Base-by-base conservation (phyloP, 2,797 vertebrate genomes). In the Periparus ater region DNA sequence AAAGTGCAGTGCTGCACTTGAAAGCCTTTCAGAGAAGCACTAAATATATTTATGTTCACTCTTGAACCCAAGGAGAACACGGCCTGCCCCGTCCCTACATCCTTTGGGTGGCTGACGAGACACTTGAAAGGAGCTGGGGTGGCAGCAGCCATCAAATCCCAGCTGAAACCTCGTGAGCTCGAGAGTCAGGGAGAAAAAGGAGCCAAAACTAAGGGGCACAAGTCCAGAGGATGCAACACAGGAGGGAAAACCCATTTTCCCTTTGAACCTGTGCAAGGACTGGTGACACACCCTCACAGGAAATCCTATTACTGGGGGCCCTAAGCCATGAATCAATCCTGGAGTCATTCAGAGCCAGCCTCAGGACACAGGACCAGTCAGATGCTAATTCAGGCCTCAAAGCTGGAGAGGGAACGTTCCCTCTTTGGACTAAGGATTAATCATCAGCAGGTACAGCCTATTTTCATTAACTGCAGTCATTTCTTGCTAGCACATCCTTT, bases 151-250 rank as follows among this genome's bases (percentile, higher is more conserved):
- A 29, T 6, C 54, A 34, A 53, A 74, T 1, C 36, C 45, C 86
- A 68, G 44, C 26, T 25, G 53, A 51, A 85, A 27, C 7, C 53
- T 38, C 16, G 1, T 0, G 1, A 17, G 66, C 5, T 4, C 0
- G 0, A 38, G 1, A 45, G 42, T 3, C 27, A 15, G 34, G 29
- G 5, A 54, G 30, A 25, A 74, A 45, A 67, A 32, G 4, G 4
- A 72, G 23, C 27, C 50, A 54, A 50, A 82, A 34, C 18, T 50
- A 45, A 66, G 36, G 18, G 45, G 29, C 22, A 60, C 16, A 36
- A 55, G 45, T 26, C 75, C 81, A 85, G 21, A 68, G 42, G 55
- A 78, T 36, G 30, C 63, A 61, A n/a, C 51, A n/a, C 25, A 54
- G 54, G 34, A 71, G 6, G 3, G 55, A 73, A 92, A 89, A 4